Conservation (phyloP, 2,797 vertebrate genomes). For the Coilia nasus region DNA sequence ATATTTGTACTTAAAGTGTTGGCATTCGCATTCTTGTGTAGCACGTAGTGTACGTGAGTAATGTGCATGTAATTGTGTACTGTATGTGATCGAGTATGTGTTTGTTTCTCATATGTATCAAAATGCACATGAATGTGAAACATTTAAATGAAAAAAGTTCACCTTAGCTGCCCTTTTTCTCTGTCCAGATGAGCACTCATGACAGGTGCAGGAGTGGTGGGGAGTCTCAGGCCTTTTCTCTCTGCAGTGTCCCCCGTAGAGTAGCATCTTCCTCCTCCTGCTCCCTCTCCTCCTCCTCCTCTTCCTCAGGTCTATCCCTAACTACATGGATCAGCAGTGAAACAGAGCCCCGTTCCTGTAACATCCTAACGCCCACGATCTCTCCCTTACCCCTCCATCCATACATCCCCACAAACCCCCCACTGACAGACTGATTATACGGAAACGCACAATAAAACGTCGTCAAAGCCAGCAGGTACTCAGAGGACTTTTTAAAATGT, state of each 20-base stretch:
- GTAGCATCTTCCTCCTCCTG: slow-evolving; percentile 47
- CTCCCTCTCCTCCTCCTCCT: slow-evolving; percentile 8
- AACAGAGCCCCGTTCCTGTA: not conserved
- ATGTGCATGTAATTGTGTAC: not conserved
- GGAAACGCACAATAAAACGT: not conserved
- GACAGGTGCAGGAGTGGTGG: slow-evolving; percentile 55
- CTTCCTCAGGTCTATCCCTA: not conserved
- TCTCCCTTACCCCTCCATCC: not conserved
- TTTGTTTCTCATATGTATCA: too few species aligned
- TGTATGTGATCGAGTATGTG: too few species aligned
- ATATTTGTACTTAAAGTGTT: slow-evolving; percentile 44
- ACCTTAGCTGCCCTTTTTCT: slow-evolving; percentile 61
- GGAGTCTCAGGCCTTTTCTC: slow-evolving; percentile 54
- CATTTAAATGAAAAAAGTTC: slow-evolving; percentile 34
- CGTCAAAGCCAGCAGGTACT: not conserved
- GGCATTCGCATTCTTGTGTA: not conserved
- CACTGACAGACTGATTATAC: not conserved
- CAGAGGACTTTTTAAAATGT: not conserved
- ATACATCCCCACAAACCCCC: not conserved
- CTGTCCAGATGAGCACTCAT: slow-evolving; percentile 63
- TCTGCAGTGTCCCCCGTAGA: slow-evolving; percentile 49
- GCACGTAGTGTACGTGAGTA: not conserved
- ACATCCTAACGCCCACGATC: not conserved
- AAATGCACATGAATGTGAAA: too few species aligned
- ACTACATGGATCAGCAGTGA: not conserved